phyloP scores from a whole-genome alignment of 2,113 vertebrate genomes.

The Malaclemys terrapin region DNA sequence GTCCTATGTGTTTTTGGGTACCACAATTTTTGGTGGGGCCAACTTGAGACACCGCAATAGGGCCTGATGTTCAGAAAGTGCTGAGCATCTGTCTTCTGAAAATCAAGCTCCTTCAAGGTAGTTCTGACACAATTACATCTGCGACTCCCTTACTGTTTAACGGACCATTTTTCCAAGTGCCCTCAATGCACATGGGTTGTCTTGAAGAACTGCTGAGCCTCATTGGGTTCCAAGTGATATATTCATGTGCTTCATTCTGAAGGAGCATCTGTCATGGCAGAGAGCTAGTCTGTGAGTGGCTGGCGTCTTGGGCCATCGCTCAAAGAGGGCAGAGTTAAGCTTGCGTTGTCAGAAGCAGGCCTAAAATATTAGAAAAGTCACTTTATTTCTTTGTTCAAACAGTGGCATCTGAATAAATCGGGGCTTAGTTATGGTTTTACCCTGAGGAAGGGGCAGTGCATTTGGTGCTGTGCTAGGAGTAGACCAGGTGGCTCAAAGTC shows the following conservation, averaged over 20 bases:
- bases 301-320: neutral
- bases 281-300: neutral
- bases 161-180: neutral
- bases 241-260: neutral
- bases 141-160: neutral
- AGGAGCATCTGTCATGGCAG: neutral
- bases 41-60: neutral
- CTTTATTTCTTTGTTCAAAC: neutral
- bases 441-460: neutral
- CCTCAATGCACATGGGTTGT: neutral
- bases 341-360: neutral
- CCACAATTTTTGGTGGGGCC: neutral
- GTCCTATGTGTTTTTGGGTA: neutral
- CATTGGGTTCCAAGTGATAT: neutral
- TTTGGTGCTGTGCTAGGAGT: neutral
- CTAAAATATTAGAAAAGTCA: neutral
- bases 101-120: constrained; percentile 23
- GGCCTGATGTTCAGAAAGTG: neutral
- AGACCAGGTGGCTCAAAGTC: neutral
- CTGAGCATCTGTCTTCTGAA: constrained; percentile 1
- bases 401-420: neutral
- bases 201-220: neutral
- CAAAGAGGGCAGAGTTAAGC: neutral
- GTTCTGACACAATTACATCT: neutral
- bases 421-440: too few relatives aligned